These are phyloP conservation scores for Apamea monoglypha DNA, from an alignment of 2,888 invertebrate species.

Conservation along the genomic window DNA sequence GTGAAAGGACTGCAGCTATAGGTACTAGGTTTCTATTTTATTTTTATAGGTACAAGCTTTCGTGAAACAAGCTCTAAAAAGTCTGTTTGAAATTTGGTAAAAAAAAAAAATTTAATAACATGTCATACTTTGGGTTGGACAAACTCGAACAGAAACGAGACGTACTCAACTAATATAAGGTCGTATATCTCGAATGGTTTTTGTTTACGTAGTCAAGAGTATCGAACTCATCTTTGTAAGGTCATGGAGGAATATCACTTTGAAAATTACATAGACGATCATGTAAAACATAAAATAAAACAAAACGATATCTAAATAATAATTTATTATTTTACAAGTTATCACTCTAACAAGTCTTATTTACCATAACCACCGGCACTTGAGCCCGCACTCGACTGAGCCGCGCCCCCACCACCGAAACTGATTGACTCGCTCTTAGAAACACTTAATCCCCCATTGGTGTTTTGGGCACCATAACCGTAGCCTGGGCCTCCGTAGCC, in stretches of 20 bases:
- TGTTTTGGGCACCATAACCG: slow-evolving; percentile 45
- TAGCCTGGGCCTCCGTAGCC: slow-evolving; percentile 38
- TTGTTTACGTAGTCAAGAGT: neutral
- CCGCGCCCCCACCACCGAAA: slow-evolving; percentile 42
- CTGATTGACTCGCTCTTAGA: slow-evolving; percentile 49
- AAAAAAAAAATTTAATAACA: neutral
- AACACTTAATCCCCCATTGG: slow-evolving; percentile 42
- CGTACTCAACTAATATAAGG: too few relatives aligned
- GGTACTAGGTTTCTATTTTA: too few relatives aligned
- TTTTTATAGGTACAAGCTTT: neutral
- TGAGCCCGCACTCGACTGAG: slow-evolving; percentile 65
- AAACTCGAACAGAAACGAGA: neutral
- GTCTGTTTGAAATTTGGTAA: neutral
- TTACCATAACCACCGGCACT: slow-evolving; percentile 68
- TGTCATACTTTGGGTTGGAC: neutral
- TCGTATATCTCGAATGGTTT: neutral
- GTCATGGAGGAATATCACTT: neutral
- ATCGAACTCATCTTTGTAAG: neutral
- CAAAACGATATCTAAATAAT: neutral
- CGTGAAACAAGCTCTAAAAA: neutral
- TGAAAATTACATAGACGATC: neutral
- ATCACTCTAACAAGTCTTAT: neutral
- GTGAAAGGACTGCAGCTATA: neutral
- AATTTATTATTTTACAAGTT: slow-evolving; percentile 12
- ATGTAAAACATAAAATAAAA: slow-evolving; percentile 25